Conservation (phyloP, 2,113 vertebrate species). For the Etheostoma cragini region DNA sequence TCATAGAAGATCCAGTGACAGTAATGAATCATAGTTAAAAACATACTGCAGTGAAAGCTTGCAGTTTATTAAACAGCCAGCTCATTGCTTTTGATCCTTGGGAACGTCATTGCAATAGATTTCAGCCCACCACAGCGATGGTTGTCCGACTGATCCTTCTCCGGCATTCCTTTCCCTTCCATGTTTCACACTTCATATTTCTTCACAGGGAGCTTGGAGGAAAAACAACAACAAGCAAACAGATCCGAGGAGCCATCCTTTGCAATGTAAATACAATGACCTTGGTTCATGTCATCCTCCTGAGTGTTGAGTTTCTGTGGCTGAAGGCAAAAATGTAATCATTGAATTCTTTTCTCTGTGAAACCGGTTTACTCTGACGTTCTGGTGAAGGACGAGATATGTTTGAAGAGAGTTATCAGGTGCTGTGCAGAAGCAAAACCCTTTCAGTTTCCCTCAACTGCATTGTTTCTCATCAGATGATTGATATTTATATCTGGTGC, state of each 20-base stretch:
- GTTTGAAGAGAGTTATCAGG: conserved; percentile 70
- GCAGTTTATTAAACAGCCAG: conserved; percentile 83
- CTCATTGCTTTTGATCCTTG: conserved; percentile 82
- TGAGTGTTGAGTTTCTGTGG: conserved; percentile 57
- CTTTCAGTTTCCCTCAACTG: conserved; percentile 48
- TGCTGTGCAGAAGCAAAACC: conserved; percentile 51
- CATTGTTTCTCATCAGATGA: conserved; percentile 54
- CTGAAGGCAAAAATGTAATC: conserved; percentile 80
- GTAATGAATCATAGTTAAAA: conserved; percentile 87
- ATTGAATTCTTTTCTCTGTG: conserved; percentile 63
- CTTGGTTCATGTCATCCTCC: conserved; percentile 67
- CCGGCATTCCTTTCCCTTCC: conserved; percentile 18
- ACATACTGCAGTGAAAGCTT: conserved; percentile 81
- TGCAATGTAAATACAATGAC: conserved; percentile 66
- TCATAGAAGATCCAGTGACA: conserved; percentile 79
- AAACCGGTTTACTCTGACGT: conserved; percentile 66
- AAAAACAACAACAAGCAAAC: conserved; percentile 52
- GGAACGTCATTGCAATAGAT: conserved; percentile 79
- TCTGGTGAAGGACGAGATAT: conserved; percentile 69
- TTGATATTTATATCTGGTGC: conserved; percentile 50
- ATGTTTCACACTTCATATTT: conserved; percentile 45
- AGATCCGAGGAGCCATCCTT: conserved; percentile 43
- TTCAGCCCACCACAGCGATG: conserved; percentile 59
- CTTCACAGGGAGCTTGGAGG: conserved; percentile 18
- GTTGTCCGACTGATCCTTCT: conserved; percentile 42